Conservation (phyloP, 2,888 invertebrate genomes). For the Limnephilus rhombicus region DNA sequence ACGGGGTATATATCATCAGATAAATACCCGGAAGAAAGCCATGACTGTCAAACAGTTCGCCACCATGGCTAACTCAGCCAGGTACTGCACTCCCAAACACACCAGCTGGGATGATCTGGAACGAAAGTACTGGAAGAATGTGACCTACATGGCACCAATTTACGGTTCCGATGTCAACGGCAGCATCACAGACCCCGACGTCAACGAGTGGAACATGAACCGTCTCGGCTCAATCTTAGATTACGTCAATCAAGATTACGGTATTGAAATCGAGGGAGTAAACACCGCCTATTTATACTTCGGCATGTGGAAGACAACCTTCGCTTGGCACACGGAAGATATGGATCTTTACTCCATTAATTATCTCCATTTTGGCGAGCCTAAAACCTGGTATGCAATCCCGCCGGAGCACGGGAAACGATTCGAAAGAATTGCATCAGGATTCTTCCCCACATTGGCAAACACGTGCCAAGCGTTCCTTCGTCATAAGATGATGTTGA, state of each 20-base stretch:
- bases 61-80: slow-evolving; percentile 89
- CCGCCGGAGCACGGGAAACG: slow-evolving; percentile 97
- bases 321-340: slow-evolving; percentile 99
- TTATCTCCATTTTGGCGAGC: slow-evolving; percentile 98
- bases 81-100: slow-evolving; percentile 86
- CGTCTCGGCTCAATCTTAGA: slow-evolving; percentile 95
- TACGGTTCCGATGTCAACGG: slow-evolving; percentile 99
- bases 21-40: slow-evolving; percentile 96
- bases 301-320: slow-evolving; percentile 99
- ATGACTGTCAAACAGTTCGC: slow-evolving; percentile 94
- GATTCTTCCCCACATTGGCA: slow-evolving; percentile 92
- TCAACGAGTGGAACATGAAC: slow-evolving; percentile 97
- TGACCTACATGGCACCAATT: slow-evolving; percentile 96
- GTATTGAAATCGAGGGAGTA: slow-evolving; percentile 97
- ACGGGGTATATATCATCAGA: slow-evolving; percentile 97
- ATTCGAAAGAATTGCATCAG: slow-evolving; percentile 94
- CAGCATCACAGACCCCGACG: slow-evolving; percentile 92
- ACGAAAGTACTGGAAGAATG: slow-evolving; percentile 98
- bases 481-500: slow-evolving; percentile 98
- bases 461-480: slow-evolving; percentile 94
- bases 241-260: slow-evolving; percentile 95
- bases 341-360: slow-evolving; percentile 99
- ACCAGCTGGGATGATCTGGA: slow-evolving; percentile 93
- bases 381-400: slow-evolving; percentile 97
- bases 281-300: slow-evolving; percentile 99